Conservation (phyloP, 2,888 invertebrate genomes). For the Xanthostigma xanthostigma region DNA sequence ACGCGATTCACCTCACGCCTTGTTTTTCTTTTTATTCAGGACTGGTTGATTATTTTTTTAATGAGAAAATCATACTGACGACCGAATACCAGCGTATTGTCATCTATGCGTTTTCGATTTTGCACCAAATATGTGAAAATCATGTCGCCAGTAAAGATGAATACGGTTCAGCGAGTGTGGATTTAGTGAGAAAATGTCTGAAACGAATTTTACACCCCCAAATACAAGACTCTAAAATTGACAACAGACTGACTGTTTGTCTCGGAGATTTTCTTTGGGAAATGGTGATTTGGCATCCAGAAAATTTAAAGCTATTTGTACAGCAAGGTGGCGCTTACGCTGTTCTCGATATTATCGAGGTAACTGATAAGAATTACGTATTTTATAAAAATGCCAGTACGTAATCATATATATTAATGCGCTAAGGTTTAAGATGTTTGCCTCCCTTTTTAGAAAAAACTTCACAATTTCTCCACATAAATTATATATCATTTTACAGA, state of each 20-base stretch:
- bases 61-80: no score
- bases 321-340: conserved; percentile 23
- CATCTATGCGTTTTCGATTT: no score
- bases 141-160: conserved; percentile 4
- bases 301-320: conserved; percentile 22
- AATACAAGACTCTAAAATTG: conserved; percentile 20
- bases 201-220: conserved; percentile 14
- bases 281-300: conserved; percentile 19
- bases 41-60: no score
- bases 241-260: conserved; percentile 25
- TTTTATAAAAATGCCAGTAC: background rate
- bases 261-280: conserved; percentile 29
- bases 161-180: conserved; percentile 13
- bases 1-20: no score
- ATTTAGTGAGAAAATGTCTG: conserved; percentile 15
- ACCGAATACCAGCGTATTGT: no score
- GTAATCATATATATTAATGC: no score
- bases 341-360: conserved; percentile 28
- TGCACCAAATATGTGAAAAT: background rate
- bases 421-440: no score
- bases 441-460: no score
- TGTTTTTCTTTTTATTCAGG: no score
- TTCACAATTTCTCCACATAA: no score
- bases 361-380: conserved; percentile 8
- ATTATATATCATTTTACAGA: no score